Percentiles rank a stretch among this genome's conserved stretches.
These are phyloP conservation scores for Nebria salina DNA, from an alignment of 2,888 invertebrate species.

Conservation along the genomic window DNA sequence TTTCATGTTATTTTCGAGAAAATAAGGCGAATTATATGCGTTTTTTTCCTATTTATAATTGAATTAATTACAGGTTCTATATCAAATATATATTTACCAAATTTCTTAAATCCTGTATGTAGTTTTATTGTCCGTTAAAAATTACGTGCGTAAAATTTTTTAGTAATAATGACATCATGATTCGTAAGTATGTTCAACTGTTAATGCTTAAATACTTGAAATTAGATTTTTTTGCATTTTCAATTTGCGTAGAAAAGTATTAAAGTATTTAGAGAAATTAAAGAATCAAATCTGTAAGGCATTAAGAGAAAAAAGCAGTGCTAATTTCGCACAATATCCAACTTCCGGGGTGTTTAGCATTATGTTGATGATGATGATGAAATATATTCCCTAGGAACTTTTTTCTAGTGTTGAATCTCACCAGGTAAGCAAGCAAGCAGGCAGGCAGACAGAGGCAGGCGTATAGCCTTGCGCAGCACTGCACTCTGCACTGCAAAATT, in stretches of 20 bases:
- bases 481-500: background rate
- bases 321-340: background rate
- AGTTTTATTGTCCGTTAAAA: too few species aligned
- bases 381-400: background rate
- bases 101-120: background rate
- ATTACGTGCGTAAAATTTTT: too few species aligned
- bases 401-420: conserved; percentile 1
- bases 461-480: background rate
- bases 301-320: background rate
- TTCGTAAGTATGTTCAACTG: too few species aligned
- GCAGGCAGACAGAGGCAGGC: too few species aligned
- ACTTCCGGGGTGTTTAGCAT: conserved; percentile 1
- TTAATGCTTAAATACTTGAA: too few species aligned
- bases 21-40: background rate
- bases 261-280: background rate
- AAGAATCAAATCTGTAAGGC: background rate
- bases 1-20: background rate
- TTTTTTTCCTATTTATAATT: background rate
- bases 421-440: background rate
- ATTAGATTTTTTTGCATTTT: too few species aligned
- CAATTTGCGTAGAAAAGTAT: too few species aligned
- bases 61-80: background rate
- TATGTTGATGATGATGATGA: background rate
- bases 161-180: too few species aligned
- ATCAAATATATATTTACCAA: background rate